Evolutionary conservation across 2,113 vertebrate species (phyloP).

Genomic region (Ginglymostoma cirratum): DNA sequence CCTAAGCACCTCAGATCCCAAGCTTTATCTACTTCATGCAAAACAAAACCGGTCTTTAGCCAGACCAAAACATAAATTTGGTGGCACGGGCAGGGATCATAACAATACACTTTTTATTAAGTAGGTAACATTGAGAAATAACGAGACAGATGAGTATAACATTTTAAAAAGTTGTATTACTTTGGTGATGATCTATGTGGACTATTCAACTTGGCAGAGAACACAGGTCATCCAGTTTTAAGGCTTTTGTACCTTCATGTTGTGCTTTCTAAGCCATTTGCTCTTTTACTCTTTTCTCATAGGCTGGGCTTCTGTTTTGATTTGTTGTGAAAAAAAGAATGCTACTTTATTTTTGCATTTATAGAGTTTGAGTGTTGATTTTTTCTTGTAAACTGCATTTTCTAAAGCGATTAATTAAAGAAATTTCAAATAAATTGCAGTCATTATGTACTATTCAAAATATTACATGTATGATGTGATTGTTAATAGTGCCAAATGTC

Average conservation of each 20-base stretch:
- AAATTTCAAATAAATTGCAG: not conserved
- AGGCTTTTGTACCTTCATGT: not conserved
- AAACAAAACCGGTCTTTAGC: too few species aligned
- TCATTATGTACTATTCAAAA: not conserved
- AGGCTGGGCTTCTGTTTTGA: not conserved
- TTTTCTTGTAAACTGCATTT: not conserved
- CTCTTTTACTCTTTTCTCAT: constrained; percentile 40
- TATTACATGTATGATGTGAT: too few species aligned
- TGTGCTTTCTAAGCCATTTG: constrained; percentile 42
- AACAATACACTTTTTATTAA: not conserved
- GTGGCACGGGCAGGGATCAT: too few species aligned
- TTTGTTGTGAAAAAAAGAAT: not conserved
- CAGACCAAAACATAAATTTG: too few species aligned
- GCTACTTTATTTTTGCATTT: not conserved
- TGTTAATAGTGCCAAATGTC: not conserved
- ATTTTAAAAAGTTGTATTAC: not conserved
- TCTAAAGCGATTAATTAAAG: not conserved
- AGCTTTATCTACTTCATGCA: too few species aligned
- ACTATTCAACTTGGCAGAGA: constrained; percentile 29
- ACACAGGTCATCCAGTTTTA: not conserved
- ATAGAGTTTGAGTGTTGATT: not conserved
- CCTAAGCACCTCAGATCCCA: too few species aligned
- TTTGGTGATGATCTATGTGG: constrained; percentile 3
- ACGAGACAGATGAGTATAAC: not conserved
- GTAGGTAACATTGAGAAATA: not conserved